Evolutionary conservation across 1,140 invertebrate species (phyloP).

Genomic region (Lepidurus couesii): DNA sequence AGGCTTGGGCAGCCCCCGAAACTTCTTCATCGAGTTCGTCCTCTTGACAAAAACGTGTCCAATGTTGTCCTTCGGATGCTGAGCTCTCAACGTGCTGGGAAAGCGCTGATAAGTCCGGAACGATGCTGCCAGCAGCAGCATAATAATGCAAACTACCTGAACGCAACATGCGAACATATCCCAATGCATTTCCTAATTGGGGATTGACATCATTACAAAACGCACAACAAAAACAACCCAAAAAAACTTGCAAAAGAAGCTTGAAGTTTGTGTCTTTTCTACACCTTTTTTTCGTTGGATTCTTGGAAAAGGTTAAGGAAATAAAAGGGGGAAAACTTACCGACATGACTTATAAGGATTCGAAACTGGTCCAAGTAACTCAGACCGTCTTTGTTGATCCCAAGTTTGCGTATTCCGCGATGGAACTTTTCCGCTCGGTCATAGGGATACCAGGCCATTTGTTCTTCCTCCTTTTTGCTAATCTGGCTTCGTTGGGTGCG

Average conservation of each 20-base stretch:
- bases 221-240: constrained; percentile 29
- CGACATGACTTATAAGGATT: constrained; percentile 86
- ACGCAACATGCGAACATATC: constrained; percentile 88
- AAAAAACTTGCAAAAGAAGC: constrained; percentile 23
- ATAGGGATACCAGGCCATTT: constrained; percentile 56
- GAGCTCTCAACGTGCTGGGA: constrained; percentile 55
- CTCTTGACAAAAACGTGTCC: not conserved
- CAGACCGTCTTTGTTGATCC: constrained; percentile 70
- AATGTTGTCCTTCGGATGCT: constrained; percentile 43
- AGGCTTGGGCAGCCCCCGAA: constrained; percentile 55
- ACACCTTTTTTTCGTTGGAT: not conserved
- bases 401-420: constrained; percentile 82
- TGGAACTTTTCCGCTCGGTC: constrained; percentile 94
- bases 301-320: constrained; percentile 26
- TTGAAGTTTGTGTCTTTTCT: not conserved
- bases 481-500: constrained; percentile 49
- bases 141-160: constrained; percentile 90
- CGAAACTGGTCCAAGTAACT: constrained; percentile 92
- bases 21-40: constrained; percentile 4
- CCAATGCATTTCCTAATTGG: constrained; percentile 79
- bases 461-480: constrained; percentile 49
- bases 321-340: constrained; percentile 44
- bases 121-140: constrained; percentile 71
- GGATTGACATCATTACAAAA: constrained; percentile 15
- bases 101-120: constrained; percentile 73